A percentile compares a stretch with the other conserved stretches of the same genome.
Evolutionary conservation across 2,113 vertebrate species (phyloP).

Genomic region (Rhipidura dahli): DNA sequence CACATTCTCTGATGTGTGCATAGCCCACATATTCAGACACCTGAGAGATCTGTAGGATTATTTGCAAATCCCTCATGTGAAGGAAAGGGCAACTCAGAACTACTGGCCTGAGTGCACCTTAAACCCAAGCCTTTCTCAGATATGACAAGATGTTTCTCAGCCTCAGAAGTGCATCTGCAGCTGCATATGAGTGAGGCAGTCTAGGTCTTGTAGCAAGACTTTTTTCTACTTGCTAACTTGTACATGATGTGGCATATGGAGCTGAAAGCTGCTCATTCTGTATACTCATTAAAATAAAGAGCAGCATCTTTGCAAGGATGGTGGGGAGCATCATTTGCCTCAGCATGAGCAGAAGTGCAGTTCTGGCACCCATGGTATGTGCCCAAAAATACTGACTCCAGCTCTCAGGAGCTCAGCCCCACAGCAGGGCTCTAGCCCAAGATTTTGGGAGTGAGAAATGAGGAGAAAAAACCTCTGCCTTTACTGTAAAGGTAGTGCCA

Average conservation of each 20-base stretch:
- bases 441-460: neutral
- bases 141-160: neutral
- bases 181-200: neutral
- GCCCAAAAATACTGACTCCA: neutral
- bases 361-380: neutral
- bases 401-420: neutral
- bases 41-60: neutral
- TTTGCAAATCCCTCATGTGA: neutral
- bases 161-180: neutral
- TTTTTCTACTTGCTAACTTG: neutral
- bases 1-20: neutral
- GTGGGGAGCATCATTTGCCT: neutral
- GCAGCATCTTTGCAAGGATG: neutral
- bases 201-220: neutral
- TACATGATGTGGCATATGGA: neutral
- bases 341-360: neutral
- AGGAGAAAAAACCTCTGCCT: neutral
- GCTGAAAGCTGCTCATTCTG: slow-evolving; percentile 17
- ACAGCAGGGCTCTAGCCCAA: neutral
- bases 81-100: neutral
- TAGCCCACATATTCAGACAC: neutral
- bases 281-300: slow-evolving; percentile 8
- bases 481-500: neutral
- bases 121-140: neutral
- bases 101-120: neutral